These are phyloP conservation scores for Tympanuchus pallidicinctus DNA, from an alignment of 2,113 vertebrate genomes.

Conservation along the genomic window DNA sequence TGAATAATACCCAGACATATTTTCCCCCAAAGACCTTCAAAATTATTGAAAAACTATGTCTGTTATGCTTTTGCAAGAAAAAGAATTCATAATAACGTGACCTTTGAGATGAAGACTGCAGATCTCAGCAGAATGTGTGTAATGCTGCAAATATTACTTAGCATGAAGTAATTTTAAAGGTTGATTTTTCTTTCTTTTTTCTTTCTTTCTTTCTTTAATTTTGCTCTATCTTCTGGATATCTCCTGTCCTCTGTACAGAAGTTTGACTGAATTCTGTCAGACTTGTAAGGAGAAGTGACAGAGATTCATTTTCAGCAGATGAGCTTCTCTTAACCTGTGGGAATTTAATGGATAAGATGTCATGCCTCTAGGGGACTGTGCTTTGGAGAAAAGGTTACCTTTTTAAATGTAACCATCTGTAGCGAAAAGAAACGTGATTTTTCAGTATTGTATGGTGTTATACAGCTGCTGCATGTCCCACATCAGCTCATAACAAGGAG, in stretches of 20 bases:
- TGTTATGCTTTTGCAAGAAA: constrained; percentile 21
- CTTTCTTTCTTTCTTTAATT: not conserved
- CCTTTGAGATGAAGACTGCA: constrained; percentile 34
- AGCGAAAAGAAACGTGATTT: constrained; percentile 33
- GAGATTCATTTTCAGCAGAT: constrained; percentile 31
- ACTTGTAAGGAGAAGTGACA: constrained; percentile 4
- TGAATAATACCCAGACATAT: constrained; percentile 34
- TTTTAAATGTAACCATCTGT: constrained; percentile 50
- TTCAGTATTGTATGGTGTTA: not conserved
- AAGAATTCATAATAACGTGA: constrained; percentile 52
- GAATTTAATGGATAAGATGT: constrained; percentile 1
- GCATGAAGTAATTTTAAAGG: not conserved
- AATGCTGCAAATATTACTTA: not conserved
- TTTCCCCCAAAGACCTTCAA: constrained; percentile 37
- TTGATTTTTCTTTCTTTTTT: not conserved
- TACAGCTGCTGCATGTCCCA: not conserved
- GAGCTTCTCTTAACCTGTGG: constrained; percentile 24
- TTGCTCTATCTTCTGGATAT: not conserved
- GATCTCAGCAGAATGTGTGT: constrained; percentile 5
- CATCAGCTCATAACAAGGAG: not conserved
- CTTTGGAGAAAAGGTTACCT: constrained; percentile 54
- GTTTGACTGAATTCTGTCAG: constrained; percentile 1
- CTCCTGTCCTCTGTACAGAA: not conserved
- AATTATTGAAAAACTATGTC: constrained; percentile 59
- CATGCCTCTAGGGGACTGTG: constrained; percentile 4